Evolutionary conservation across 2,797 vertebrate genomes (phyloP).

Genomic region (Petrocephalus schoutedeni): DNA sequence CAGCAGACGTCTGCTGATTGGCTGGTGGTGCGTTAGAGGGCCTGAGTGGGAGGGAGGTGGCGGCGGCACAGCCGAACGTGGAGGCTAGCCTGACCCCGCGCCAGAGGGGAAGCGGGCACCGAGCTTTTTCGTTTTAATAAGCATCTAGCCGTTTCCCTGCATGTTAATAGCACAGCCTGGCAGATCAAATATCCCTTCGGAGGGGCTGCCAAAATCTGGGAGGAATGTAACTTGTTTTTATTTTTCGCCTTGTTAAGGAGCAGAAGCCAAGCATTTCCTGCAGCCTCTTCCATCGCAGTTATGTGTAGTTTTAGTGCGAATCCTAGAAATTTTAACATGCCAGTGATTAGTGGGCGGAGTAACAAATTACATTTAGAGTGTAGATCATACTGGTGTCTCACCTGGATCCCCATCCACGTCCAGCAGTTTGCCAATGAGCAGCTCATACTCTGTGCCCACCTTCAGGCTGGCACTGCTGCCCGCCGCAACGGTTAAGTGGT

Average conservation of each 20-base stretch:
- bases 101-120: background rate
- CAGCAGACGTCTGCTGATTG: background rate
- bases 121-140: background rate
- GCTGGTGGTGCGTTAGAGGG: background rate
- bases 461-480: constrained; percentile 73
- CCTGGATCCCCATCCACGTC: constrained; percentile 80
- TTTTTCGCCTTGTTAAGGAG: background rate
- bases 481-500: constrained; percentile 83
- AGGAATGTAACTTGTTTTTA: background rate
- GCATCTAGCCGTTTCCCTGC: background rate
- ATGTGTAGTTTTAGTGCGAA: background rate
- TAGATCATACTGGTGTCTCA: constrained; percentile 49
- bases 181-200: background rate
- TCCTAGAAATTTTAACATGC: background rate
- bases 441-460: constrained; percentile 84
- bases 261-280: background rate
- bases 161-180: background rate
- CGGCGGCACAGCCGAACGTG: background rate
- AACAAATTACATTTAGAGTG: background rate
- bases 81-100: background rate
- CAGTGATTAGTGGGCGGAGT: background rate
- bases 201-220: background rate
- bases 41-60: constrained; percentile 17
- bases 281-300: background rate
- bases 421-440: constrained; percentile 80